Conservation (phyloP, 1,140 invertebrate species). For the Atta cephalotes region DNA sequence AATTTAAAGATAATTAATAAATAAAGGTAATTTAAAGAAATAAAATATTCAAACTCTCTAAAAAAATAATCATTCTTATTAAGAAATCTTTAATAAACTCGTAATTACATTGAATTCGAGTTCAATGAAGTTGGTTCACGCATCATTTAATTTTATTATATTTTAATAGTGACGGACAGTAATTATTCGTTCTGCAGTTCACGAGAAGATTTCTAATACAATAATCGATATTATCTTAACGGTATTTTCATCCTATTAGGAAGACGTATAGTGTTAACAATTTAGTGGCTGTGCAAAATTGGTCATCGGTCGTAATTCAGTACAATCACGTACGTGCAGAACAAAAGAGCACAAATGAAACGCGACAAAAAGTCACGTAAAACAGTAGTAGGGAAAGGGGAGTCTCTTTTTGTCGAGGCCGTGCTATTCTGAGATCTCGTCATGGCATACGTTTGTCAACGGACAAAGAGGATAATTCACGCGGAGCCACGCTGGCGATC, state of each 20-base stretch:
- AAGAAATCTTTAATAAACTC: background rate
- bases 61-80: background rate
- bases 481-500: conserved; percentile 20
- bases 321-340: background rate
- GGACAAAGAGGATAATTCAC: conserved; percentile 24
- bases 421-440: conserved; percentile 33
- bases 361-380: conserved; percentile 25
- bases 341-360: conserved; percentile 21
- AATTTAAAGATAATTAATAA: conserved; percentile 15
- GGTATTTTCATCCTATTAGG: background rate
- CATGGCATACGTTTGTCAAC: conserved; percentile 19
- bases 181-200: conserved; percentile 2
- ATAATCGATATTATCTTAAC: conserved; percentile 59
- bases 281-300: conserved; percentile 14
- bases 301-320: conserved; percentile 34
- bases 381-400: background rate
- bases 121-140: background rate
- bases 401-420: background rate
- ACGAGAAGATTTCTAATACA: background rate
- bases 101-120: conserved; percentile 19
- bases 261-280: conserved; percentile 10
- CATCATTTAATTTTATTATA: conserved; percentile 39
- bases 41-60: background rate
- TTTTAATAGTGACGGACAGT: conserved; percentile 5
- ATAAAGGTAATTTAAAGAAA: background rate